These are phyloP conservation scores for Thaleichthys pacificus DNA, from an alignment of 2,797 vertebrate genomes.

Conservation along the genomic window DNA sequence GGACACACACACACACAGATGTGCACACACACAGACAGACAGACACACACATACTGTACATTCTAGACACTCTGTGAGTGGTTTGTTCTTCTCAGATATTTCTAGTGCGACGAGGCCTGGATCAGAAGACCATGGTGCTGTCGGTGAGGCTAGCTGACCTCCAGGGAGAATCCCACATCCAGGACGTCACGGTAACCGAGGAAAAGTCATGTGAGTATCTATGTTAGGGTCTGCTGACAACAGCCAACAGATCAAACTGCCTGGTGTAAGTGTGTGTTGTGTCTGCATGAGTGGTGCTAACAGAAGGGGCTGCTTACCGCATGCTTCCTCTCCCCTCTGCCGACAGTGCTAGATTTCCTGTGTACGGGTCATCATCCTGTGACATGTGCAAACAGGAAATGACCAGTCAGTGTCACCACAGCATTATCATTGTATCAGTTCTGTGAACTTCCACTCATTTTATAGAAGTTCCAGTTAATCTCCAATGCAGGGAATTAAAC, in stretches of 20 bases:
- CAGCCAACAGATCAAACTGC: too few species aligned
- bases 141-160: slow-evolving; percentile 74
- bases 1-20: background rate
- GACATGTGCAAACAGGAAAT: background rate
- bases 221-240: background rate
- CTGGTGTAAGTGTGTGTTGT: background rate
- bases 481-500: background rate
- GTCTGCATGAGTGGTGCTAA: slow-evolving; percentile 3
- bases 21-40: too few species aligned
- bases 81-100: slow-evolving; percentile 62
- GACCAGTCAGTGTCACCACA: background rate
- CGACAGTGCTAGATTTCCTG: slow-evolving; percentile 31
- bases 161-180: slow-evolving; percentile 42
- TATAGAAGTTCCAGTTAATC: background rate
- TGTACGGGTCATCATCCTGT: slow-evolving; percentile 1
- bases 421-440: background rate
- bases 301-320: slow-evolving; percentile 13
- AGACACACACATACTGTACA: background rate
- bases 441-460: too few species aligned
- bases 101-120: slow-evolving; percentile 76
- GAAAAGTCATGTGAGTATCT: slow-evolving; percentile 83
- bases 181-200: slow-evolving; percentile 77
- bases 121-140: slow-evolving; percentile 71
- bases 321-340: slow-evolving; percentile 35
- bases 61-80: background rate